phyloP scores from a whole-genome alignment of 2,797 vertebrate species.

The Gila robusta region DNA sequence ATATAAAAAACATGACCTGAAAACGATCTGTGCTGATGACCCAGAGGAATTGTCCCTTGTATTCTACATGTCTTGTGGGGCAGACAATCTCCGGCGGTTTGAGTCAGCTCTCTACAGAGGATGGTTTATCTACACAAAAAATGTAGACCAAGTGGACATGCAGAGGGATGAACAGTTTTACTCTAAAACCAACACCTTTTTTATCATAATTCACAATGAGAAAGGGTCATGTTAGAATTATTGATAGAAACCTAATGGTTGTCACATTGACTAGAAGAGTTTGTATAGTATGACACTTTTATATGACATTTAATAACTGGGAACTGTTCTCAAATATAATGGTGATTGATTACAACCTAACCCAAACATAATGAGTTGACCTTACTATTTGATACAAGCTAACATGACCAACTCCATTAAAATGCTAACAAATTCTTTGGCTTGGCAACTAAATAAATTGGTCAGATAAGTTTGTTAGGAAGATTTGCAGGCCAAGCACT shows the following conservation, averaged over 20 bases:
- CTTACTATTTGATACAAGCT: background rate
- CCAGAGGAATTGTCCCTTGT: slow-evolving; percentile 69
- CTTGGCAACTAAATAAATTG: background rate
- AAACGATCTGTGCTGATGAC: slow-evolving; percentile 69
- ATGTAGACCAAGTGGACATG: slow-evolving; percentile 27
- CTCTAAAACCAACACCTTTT: background rate
- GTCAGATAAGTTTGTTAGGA: background rate
- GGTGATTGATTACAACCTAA: background rate
- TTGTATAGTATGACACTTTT: background rate
- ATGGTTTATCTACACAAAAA: slow-evolving; percentile 76
- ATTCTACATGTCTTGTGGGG: slow-evolving; percentile 79
- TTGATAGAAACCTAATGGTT: background rate
- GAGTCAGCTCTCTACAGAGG: slow-evolving; percentile 74
- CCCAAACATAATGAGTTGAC: background rate
- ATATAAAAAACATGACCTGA: slow-evolving; percentile 67
- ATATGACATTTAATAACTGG: background rate
- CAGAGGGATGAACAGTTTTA: accelerated
- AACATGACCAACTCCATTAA: background rate
- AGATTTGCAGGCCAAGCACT: background rate
- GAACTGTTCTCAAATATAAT: background rate
- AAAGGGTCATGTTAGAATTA: background rate
- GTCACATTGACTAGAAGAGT: background rate
- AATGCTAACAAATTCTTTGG: background rate
- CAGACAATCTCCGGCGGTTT: slow-evolving; percentile 61
- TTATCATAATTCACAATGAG: background rate